Evolutionary conservation across 1,140 invertebrate species (phyloP).

Genomic region (Stegodyphus mimosarum): DNA sequence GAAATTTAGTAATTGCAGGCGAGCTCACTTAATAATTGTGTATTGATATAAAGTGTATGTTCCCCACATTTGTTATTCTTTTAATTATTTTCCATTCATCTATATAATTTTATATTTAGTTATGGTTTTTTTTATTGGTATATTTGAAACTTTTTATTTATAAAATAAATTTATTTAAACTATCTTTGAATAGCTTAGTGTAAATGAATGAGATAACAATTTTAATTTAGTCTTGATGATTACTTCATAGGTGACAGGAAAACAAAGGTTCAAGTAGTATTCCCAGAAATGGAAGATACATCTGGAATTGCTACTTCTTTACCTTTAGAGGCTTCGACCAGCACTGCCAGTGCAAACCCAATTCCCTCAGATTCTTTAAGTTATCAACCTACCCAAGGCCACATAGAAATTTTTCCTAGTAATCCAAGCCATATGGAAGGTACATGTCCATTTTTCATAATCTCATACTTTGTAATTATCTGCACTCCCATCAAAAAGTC

Average conservation of each 20-base stretch:
- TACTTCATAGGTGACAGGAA: conserved; percentile 38
- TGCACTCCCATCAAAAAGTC: too few species aligned
- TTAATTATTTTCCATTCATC: too few species aligned
- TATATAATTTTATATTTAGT: neutral
- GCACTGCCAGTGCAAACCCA: conserved; percentile 35
- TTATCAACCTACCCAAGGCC: neutral
- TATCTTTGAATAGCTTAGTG: neutral
- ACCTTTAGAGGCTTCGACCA: conserved; percentile 31
- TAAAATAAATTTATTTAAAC: neutral
- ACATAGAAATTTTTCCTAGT: conserved; percentile 22
- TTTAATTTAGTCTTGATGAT: neutral
- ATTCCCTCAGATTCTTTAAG: conserved; percentile 18
- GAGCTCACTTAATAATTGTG: too few species aligned
- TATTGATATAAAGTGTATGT: too few species aligned
- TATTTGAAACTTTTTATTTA: too few species aligned
- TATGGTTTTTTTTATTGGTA: too few species aligned
- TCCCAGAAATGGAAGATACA: conserved; percentile 46
- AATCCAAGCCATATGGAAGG: conserved; percentile 30
- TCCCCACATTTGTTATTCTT: too few species aligned
- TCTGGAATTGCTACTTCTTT: conserved; percentile 12
- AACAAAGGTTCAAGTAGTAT: conserved; percentile 19
- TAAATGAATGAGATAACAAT: neutral
- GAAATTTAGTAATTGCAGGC: too few species aligned
- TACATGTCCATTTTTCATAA: neutral
- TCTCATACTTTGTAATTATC: too few species aligned